Evolutionary conservation across 2,113 vertebrate species (phyloP).

Genomic region (Hyperopisus bebe): DNA sequence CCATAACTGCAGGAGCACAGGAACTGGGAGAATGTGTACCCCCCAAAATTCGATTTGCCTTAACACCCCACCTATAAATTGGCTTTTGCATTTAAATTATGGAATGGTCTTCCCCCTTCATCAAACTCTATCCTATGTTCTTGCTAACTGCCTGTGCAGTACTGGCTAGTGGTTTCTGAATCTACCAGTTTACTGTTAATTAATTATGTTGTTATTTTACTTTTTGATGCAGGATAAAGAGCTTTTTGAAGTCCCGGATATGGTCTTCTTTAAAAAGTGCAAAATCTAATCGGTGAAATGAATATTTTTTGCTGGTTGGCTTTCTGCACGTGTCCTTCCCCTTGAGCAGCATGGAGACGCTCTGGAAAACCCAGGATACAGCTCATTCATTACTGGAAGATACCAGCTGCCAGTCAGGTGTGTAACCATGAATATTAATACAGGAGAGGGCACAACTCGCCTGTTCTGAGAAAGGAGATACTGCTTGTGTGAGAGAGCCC

Average conservation of each 20-base stretch:
- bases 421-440: slow-evolving; percentile 6
- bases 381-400: background rate
- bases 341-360: background rate
- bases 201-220: background rate
- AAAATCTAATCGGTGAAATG: background rate
- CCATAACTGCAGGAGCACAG: background rate
- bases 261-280: background rate
- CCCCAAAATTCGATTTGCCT: background rate
- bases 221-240: background rate
- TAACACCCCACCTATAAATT: background rate
- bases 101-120: background rate
- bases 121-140: background rate
- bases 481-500: background rate
- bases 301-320: background rate
- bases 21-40: background rate
- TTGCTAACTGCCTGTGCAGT: background rate
- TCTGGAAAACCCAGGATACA: background rate
- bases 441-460: background rate
- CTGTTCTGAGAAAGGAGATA: background rate
- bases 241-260: background rate
- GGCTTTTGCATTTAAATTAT: background rate
- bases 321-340: background rate
- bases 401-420: background rate
- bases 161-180: background rate
- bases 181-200: background rate